Percentiles rank a stretch among this genome's conserved stretches.
These are phyloP conservation scores for Dicaeum eximium DNA, from an alignment of 2,113 vertebrate species.

Conservation along the genomic window DNA sequence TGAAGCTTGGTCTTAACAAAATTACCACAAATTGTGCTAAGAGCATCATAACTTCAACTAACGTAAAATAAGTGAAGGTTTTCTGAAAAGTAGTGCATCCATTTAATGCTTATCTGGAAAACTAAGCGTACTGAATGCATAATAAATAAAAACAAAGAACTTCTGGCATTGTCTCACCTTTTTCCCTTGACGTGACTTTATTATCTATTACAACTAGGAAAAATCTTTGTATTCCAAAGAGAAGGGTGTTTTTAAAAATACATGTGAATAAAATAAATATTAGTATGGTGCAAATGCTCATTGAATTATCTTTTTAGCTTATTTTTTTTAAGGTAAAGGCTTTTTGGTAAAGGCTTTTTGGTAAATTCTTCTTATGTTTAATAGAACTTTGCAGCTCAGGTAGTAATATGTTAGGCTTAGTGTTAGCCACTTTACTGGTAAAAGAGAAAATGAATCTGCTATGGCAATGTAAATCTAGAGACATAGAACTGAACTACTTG, in stretches of 20 bases:
- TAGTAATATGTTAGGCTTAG: too few species aligned
- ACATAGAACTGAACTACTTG: not conserved
- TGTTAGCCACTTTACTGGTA: not conserved
- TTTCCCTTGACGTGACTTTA: not conserved
- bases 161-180: not conserved
- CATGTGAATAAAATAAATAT: not conserved
- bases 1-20: slow-evolving; percentile 5
- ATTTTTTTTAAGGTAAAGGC: not conserved
- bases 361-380: too few species aligned
- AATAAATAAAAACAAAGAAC: not conserved
- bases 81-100: not conserved
- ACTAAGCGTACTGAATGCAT: not conserved
- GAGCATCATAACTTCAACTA: not conserved
- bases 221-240: not conserved
- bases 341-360: not conserved
- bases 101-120: not conserved
- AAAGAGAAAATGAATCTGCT: not conserved
- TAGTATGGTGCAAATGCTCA: not conserved
- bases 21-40: slow-evolving; percentile 38
- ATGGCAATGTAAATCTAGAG: not conserved
- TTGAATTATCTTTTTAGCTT: not conserved
- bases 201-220: not conserved
- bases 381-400: not conserved
- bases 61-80: not conserved
- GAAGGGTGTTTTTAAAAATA: not conserved